Base-by-base conservation (phyloP, 2,888 invertebrate genomes). In the Acanthacorydalis orientalis region DNA sequence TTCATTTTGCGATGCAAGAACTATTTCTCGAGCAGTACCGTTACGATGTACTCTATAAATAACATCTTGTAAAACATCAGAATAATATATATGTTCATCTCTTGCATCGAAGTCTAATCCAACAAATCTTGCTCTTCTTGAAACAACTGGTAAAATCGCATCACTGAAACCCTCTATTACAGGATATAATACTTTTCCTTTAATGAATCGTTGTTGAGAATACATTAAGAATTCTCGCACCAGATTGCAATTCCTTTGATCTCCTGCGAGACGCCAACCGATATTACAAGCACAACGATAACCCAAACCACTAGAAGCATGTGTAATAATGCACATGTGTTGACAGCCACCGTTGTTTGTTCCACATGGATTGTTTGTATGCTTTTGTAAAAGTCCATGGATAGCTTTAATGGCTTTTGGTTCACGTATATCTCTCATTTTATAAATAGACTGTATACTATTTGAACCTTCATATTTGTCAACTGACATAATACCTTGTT, bases 1-100 rank as follows among this genome's bases (percentile, higher is more conserved):
- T 67, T 95, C 95, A 60, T 96, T 95, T 62, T 95, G 93, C 1
- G 92, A 92, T 1, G 95, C 92, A 35, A 95, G 64, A 0, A 96
- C 91, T 48, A 90, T 91, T 66, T 91, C 90, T 31, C 82, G 75
- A 0, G 83, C 77, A 0, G 83, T 81, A 42, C 85, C 85, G 56
- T 84, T 85, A 51, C 83, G 73, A 56, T 83, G 83, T 0, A 86
- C 82, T 16, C 84, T 69, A 63, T 91, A 90, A 53, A 93, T 93
- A 0, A 93, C 93, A 63, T 95, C 91, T 67, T 93, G 88, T 15
- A 95, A 73, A 1, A 97, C 95, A 62, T 98, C 98, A 0, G 96
- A 96, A 65, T 95, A 97, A 65, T 96, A 98, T 53, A 98, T 91
- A 57, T 87, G 86, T 57, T 88, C 80, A 55, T 89, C 86, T 45